phyloP scores from a whole-genome alignment of 2,113 vertebrate species.

The Leptosomus discolor region DNA sequence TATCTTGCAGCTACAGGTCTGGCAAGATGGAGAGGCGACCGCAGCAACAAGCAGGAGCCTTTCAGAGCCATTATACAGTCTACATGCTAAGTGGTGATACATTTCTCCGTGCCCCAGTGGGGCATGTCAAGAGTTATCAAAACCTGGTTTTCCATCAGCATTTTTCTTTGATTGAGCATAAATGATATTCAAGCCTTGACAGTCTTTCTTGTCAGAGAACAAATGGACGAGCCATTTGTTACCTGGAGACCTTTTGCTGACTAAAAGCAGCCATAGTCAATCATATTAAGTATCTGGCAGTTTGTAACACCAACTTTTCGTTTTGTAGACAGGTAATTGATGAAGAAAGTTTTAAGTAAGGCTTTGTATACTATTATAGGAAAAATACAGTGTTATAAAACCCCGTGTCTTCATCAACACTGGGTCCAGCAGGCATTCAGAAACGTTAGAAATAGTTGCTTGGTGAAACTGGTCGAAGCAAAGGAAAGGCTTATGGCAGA shows the following conservation, averaged over 20 bases:
- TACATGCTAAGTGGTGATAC: background rate
- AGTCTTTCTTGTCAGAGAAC: conserved; percentile 20
- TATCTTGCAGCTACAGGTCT: background rate
- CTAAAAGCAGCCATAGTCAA: conserved; percentile 35
- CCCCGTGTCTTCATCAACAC: background rate
- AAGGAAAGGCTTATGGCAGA: background rate
- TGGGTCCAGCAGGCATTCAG: background rate
- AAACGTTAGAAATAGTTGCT: background rate
- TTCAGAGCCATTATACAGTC: background rate
- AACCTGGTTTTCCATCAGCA: conserved; percentile 11
- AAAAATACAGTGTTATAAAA: background rate
- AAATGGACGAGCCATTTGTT: conserved; percentile 46
- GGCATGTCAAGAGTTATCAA: background rate
- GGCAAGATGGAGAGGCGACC: background rate
- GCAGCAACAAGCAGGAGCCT: background rate
- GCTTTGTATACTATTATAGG: background rate
- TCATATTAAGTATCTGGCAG: conserved; percentile 36
- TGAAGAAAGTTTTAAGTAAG: conserved; percentile 15
- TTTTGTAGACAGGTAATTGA: conserved; percentile 39
- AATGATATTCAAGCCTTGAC: background rate
- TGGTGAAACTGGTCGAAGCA: background rate
- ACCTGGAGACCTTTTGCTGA: conserved; percentile 36
- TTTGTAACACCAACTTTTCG: background rate
- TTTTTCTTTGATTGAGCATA: background rate
- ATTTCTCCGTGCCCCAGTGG: background rate